Evolutionary conservation across 2,113 vertebrate species (phyloP).

Genomic region (Ctenomys sociabilis): DNA sequence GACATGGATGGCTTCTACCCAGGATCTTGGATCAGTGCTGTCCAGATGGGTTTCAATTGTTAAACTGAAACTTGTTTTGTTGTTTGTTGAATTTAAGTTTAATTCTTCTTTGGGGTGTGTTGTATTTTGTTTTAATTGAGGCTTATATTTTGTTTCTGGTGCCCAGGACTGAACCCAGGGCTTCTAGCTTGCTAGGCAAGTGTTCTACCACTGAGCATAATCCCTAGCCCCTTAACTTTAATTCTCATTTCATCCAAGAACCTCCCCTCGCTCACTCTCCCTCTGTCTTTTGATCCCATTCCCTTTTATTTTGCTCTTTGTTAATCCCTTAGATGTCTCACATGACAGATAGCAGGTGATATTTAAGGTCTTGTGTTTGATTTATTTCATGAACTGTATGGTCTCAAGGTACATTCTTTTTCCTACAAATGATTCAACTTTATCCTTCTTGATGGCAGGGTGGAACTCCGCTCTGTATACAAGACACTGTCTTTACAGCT

Average conservation of each 20-base stretch:
- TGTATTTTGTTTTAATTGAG: no score
- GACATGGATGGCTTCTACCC: background rate
- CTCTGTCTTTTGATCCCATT: background rate
- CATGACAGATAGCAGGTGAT: background rate
- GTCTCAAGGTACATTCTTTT: background rate
- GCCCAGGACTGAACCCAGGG: no score
- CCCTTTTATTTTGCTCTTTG: background rate
- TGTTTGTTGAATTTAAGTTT: background rate
- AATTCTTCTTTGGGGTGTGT: no score
- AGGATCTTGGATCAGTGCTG: background rate
- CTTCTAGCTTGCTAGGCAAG: no score
- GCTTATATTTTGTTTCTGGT: no score
- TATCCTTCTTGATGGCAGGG: background rate
- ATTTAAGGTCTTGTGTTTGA: background rate
- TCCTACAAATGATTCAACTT: background rate
- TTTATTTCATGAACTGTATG: background rate
- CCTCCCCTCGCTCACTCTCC: background rate
- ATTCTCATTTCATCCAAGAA: background rate
- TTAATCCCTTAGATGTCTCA: background rate
- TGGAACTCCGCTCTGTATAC: background rate
- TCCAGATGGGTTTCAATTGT: background rate
- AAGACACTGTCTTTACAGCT: background rate
- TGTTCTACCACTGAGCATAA: no score
- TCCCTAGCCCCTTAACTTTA: no score
- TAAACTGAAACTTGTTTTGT: background rate